Evolutionary conservation across 2,888 invertebrate species (phyloP).

Genomic region (Lysandra bellargus): DNA sequence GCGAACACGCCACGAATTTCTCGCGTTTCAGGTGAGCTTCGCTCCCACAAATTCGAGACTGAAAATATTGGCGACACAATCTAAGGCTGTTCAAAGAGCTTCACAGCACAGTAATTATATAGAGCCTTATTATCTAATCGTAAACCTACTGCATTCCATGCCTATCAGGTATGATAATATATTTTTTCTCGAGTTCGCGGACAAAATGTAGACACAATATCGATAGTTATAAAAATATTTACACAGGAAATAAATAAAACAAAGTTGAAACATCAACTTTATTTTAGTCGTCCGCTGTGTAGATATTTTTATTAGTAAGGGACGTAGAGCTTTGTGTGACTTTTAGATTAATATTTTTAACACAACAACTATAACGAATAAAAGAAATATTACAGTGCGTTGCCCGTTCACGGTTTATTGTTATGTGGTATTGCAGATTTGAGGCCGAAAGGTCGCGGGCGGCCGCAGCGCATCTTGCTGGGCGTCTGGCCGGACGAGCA

Average conservation of each 20-base stretch:
- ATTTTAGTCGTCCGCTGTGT: background rate
- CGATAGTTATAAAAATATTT: background rate
- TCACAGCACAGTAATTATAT: background rate
- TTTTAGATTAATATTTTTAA: background rate
- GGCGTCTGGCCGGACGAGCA: conserved; percentile 97
- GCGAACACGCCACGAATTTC: background rate
- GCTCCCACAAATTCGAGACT: background rate
- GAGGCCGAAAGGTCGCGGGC: conserved; percentile 93
- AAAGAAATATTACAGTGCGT: conserved; percentile 40
- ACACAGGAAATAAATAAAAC: background rate
- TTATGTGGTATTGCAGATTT: conserved; percentile 84
- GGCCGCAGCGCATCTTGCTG: conserved; percentile 93
- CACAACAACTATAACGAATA: background rate
- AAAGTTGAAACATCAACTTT: background rate
- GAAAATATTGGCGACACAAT: background rate
- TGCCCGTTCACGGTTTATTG: conserved; percentile 75
- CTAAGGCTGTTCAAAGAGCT: background rate
- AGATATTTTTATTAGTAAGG: background rate
- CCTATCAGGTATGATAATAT: background rate
- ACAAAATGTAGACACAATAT: background rate
- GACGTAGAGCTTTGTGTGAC: background rate
- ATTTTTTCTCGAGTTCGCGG: background rate
- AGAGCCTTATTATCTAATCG: background rate
- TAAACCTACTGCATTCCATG: background rate
- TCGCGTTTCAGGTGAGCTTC: background rate